Percentiles rank a stretch among this genome's conserved stretches.
These are phyloP conservation scores for Gymnoscelis rufifasciata DNA, from an alignment of 2,888 invertebrate genomes.

Conservation along the genomic window DNA sequence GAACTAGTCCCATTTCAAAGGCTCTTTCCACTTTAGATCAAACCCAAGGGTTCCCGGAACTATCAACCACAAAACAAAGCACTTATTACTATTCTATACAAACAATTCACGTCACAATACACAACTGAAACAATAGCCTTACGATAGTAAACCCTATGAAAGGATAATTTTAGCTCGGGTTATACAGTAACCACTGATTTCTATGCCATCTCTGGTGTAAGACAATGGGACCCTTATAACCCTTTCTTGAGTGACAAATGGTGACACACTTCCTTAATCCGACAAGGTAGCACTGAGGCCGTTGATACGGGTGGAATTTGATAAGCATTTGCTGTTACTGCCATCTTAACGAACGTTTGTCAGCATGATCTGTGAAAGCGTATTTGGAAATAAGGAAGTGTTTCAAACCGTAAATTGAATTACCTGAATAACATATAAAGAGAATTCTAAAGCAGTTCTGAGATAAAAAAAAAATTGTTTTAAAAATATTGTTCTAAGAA, in stretches of 20 bases:
- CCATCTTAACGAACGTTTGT: too few relatives aligned
- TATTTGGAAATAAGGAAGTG: too few relatives aligned
- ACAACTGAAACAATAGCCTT: constrained; percentile 25
- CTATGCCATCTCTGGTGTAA: constrained; percentile 35
- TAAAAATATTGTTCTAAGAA: too few relatives aligned
- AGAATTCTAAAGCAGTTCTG: too few relatives aligned
- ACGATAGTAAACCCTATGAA: constrained; percentile 27
- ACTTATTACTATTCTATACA: constrained; percentile 8
- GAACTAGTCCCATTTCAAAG: too few relatives aligned
- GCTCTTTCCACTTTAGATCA: neutral
- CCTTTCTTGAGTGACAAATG: constrained; percentile 71
- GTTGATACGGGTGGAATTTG: constrained; percentile 18
- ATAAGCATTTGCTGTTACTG: neutral
- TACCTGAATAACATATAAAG: too few relatives aligned
- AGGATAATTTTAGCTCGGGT: constrained; percentile 24
- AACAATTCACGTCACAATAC: constrained; percentile 11
- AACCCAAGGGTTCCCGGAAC: neutral
- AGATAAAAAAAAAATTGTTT: too few relatives aligned
- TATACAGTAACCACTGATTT: constrained; percentile 22
- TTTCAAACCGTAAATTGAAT: too few relatives aligned
- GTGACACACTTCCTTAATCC: constrained; percentile 65
- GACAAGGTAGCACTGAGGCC: constrained; percentile 33
- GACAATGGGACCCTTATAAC: constrained; percentile 58
- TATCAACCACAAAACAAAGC: constrained; percentile 11
- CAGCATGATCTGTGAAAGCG: too few relatives aligned